Evolutionary conservation across 2,888 invertebrate species (phyloP).

Genomic region (Apocheima hispidaria): DNA sequence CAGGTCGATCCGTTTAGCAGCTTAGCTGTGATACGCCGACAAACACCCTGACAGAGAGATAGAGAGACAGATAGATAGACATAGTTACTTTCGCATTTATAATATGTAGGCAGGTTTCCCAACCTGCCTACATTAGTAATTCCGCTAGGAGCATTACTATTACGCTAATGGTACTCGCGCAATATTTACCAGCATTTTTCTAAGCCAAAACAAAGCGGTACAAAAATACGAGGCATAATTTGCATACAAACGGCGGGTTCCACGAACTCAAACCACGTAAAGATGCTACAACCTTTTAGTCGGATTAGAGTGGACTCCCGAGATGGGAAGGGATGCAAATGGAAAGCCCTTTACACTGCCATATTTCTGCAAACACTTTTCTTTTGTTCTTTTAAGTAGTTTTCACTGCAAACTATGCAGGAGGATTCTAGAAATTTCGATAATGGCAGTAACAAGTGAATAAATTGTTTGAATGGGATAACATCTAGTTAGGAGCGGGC

Average conservation of each 20-base stretch:
- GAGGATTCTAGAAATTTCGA: background rate
- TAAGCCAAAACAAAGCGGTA: conserved; percentile 52
- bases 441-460: background rate
- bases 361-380: conserved; percentile 28
- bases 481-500: too few relatives aligned
- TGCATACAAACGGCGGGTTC: conserved; percentile 68
- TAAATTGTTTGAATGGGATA: too few relatives aligned
- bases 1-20: too few relatives aligned
- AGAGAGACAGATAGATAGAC: too few relatives aligned
- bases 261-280: conserved; percentile 53
- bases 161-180: conserved; percentile 32
- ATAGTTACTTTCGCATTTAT: too few relatives aligned
- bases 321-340: conserved; percentile 31
- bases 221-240: conserved; percentile 49
- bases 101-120: too few relatives aligned
- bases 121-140: conserved; percentile 18
- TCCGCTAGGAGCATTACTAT: conserved; percentile 22
- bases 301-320: conserved; percentile 57
- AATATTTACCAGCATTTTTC: conserved; percentile 50
- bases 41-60: too few relatives aligned
- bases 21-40: too few relatives aligned
- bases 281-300: conserved; percentile 60
- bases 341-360: conserved; percentile 21
- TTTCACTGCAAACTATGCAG: background rate
- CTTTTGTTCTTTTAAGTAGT: conserved; percentile 14